Base-by-base conservation (phyloP, 2,113 vertebrate species). In the Silurus meridionalis region DNA sequence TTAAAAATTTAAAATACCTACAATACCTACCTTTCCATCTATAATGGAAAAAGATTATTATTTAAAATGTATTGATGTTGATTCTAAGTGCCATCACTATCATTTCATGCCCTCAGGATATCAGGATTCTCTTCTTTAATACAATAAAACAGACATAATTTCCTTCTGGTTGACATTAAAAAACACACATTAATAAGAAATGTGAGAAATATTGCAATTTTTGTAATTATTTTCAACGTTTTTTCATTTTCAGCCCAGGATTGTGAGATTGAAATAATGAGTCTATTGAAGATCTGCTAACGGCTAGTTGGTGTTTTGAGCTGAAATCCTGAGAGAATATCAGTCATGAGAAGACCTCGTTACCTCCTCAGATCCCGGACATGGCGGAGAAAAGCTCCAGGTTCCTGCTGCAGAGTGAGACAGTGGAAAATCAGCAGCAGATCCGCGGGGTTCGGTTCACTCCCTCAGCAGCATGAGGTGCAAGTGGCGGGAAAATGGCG, bases 401-500 rank as follows among this genome's bases (percentile, higher is more conserved):
- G 37, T 37, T 37, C 37, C 37, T 37, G 37, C 37, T 37, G 37
- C 37, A 37, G 37, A 37, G 37, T 37, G 37, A 37, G 37, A 3
- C 37, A 37, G 37, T 37, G 37, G 37, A 37, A 37, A 37, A 37
- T 37, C 37, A 37, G 37, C 37, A 37, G 37, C 37, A 37, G 37
- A 37, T 37, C 37, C 37, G 37, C 37, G 37, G 37, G 37, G 37
- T 37, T 37, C 37, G 37, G 37, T 6, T 3, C 1, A 75, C 7
- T 2, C 21, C 72, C 15, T 48, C 52, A 25, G 74, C n/a, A 28
- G 0, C 37, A 37, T 58, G 21, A 58, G 50, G 11, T 3, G n/a
- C 63, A 17, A 82, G 52, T 72, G 66, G 66, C 82, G 82, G 66
- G 82, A 60, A 83, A 82, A 82, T 28, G 50, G 50, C 28, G 53